Percentiles rank a stretch among this genome's conserved stretches.
Evolutionary conservation across 2,113 vertebrate species (phyloP).

Genomic region (Pholis gunnellus): DNA sequence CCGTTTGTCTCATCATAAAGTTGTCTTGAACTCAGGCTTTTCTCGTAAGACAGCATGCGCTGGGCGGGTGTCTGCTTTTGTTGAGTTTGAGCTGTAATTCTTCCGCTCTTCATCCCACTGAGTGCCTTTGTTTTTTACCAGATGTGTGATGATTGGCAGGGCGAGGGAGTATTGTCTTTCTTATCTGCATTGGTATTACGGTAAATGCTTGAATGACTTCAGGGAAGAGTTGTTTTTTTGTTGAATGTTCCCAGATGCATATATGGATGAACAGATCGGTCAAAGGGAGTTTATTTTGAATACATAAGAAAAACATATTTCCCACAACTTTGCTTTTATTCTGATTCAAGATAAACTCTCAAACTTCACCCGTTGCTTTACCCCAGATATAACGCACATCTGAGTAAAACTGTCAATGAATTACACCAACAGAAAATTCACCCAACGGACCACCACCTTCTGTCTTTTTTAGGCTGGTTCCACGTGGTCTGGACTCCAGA

Average conservation of each 20-base stretch:
- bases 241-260: slow-evolving; percentile 17
- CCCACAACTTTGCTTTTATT: slow-evolving; percentile 2
- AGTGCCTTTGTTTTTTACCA: slow-evolving; percentile 43
- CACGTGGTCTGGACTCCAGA: slow-evolving; percentile 31
- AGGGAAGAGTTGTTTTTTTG: slow-evolving; percentile 38
- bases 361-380: not conserved
- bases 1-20: slow-evolving; percentile 35
- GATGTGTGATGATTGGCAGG: slow-evolving; percentile 71
- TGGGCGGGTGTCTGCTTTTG: slow-evolving; percentile 48
- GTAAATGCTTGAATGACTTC: slow-evolving; percentile 19
- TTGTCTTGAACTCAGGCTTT: slow-evolving; percentile 1
- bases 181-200: slow-evolving; percentile 39
- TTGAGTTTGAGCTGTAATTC: slow-evolving; percentile 41
- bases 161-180: slow-evolving; percentile 46
- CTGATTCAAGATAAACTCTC: slow-evolving; percentile 3
- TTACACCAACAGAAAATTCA: not conserved
- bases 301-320: not conserved
- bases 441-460: too few species aligned
- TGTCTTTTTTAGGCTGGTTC: slow-evolving; percentile 22
- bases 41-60: slow-evolving; percentile 34
- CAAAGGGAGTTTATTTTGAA: slow-evolving; percentile 45
- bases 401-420: not conserved
- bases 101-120: slow-evolving; percentile 34
- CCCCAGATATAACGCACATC: not conserved
- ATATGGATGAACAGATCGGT: slow-evolving; percentile 29